Conservation (phyloP, 2,113 vertebrate species). For the Caloenas nicobarica region DNA sequence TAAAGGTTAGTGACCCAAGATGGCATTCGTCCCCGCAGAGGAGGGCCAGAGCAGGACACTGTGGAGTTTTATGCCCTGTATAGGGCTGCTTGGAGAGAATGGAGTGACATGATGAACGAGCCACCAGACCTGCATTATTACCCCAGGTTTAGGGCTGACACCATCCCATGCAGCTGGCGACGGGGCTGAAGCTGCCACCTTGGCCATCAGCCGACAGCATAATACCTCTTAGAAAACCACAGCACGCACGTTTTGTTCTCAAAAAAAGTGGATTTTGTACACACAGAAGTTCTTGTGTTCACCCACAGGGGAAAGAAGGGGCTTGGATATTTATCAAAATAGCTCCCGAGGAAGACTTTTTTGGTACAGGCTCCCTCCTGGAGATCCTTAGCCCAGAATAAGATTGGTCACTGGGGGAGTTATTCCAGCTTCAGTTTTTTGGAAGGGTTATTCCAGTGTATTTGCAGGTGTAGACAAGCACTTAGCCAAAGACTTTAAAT, state of each 20-base stretch:
- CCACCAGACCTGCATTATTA: neutral
- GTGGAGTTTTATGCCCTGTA: neutral
- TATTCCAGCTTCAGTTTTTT: neutral
- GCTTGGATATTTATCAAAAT: neutral
- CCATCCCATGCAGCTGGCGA: rapidly evolving
- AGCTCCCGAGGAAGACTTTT: neutral
- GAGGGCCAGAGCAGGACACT: neutral
- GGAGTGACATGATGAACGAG: neutral
- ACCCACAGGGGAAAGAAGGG: neutral
- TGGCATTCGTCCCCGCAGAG: neutral
- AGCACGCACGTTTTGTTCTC: neutral
- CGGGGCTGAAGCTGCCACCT: neutral
- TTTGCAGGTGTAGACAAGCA: neutral
- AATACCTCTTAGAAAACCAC: neutral
- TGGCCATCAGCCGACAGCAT: neutral
- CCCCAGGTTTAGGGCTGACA: neutral
- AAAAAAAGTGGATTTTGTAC: neutral
- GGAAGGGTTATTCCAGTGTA: neutral
- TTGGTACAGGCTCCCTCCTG: neutral
- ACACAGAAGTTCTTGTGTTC: neutral
- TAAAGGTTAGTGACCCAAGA: slow-evolving; percentile 25
- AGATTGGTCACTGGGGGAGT: neutral
- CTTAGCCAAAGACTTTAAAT: neutral
- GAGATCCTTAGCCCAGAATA: neutral
- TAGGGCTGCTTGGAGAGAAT: neutral